Evolutionary conservation across 2,888 invertebrate species (phyloP).

Genomic region (Trissolcus japonicus): DNA sequence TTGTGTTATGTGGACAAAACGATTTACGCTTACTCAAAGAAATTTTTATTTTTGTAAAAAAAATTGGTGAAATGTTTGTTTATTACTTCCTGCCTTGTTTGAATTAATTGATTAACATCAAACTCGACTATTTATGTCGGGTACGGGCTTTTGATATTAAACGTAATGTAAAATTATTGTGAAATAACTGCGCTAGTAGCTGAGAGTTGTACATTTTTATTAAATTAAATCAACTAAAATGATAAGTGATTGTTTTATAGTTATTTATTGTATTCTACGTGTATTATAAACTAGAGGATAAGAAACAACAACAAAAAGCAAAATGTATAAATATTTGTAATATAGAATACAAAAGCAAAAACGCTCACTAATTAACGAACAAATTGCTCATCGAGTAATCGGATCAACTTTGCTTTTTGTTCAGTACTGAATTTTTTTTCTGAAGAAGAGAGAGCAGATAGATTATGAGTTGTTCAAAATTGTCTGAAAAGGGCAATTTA

Average conservation of each 20-base stretch:
- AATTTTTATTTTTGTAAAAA: conserved; percentile 10
- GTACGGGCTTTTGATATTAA: conserved; percentile 21
- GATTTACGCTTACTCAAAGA: conserved; percentile 21
- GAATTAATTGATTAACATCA: conserved; percentile 4
- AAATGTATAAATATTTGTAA: conserved; percentile 2
- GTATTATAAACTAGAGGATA: conserved; percentile 12
- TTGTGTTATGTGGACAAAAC: conserved; percentile 8
- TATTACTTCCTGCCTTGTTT: conserved; percentile 8
- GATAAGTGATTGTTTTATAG: conserved; percentile 61
- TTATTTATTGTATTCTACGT: conserved; percentile 61
- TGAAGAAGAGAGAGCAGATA: neutral
- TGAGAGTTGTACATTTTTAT: conserved; percentile 61
- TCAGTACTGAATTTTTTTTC: conserved; percentile 13
- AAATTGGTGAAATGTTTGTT: neutral
- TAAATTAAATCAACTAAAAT: conserved; percentile 38
- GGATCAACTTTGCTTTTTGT: conserved; percentile 39
- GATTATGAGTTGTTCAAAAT: conserved; percentile 23
- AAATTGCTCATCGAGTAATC: conserved; percentile 12
- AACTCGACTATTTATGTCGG: conserved; percentile 8
- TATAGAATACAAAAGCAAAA: conserved; percentile 6
- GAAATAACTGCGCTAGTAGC: conserved; percentile 14
- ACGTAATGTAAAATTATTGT: conserved; percentile 28
- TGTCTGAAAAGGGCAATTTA: conserved; percentile 15
- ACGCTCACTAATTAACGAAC: conserved; percentile 17
- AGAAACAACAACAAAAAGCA: conserved; percentile 16